Evolutionary conservation across 1,140 invertebrate genomes (phyloP), one percentile per base, ranked within the genome.

Genomic region (Mizuhopecten yessoensis): DNA sequence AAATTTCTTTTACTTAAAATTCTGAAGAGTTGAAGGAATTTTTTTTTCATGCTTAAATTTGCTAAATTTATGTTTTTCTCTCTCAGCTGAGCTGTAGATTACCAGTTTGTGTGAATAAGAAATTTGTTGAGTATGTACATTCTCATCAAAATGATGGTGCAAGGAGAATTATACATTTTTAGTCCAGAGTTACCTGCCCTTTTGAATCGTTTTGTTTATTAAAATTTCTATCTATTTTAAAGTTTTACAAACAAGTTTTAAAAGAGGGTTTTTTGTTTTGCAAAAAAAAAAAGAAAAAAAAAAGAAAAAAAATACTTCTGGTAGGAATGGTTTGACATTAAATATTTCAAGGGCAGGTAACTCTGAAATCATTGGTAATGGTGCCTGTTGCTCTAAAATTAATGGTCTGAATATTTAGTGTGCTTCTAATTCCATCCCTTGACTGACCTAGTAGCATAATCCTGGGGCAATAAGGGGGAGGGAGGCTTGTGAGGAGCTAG

Each of bases 361-460:
- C 57, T 75, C 57, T 75, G 11, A 5, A 75, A 7, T 75, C 23
- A 75, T 75, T 29, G 23, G 11, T 75, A 7, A 75, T 75, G 23
- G 17, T 29, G 57, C 57, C 17, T 75, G 57, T 29, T 75, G 57
- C 57, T 29, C 1, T 75, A 75, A 1, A 75, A 29, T 75, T 75
- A 29, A 75, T n/a, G 23, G 57, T 75, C 9, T 75, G 57, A n/a
- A 29, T 75, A 75, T n/a, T 75, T 75, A 75, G 57, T 75, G 57
- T 75, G 57, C 57, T 75, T 75, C n/a, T 75, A 75, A 75, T 75
- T 75, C 57, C 57, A 75, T 75, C 57, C 57, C 57, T n/a, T 75
- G 57, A 75, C 57, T 75, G 57, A 75, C 57, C 23, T 75, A 1
- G n/a, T n/a, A n/a, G 2, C 23, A n/a, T 75, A 75, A n/a, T 75